These are phyloP conservation scores for Apocrypta bakeri DNA, from an alignment of 1,140 invertebrate genomes.

Conservation along the genomic window DNA sequence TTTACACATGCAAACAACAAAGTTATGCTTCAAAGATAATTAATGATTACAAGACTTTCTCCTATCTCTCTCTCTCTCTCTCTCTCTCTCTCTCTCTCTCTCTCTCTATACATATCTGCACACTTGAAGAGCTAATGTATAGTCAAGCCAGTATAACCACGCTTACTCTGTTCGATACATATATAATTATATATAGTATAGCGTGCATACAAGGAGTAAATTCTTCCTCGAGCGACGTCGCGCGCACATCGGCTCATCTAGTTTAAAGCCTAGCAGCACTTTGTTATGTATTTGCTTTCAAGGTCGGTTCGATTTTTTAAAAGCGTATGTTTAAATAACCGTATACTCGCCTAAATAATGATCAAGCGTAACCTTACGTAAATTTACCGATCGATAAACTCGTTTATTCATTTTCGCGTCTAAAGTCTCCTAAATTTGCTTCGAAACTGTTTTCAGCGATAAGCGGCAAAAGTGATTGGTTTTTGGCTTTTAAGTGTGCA, in stretches of 20 bases:
- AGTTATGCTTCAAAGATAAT: background rate
- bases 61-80: no score
- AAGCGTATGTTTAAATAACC: background rate
- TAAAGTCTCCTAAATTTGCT: no score
- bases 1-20: no score
- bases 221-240: background rate
- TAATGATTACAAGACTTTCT: background rate
- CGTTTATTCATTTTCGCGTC: no score
- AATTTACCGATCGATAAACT: background rate
- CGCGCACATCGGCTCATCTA: no score
- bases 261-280: background rate
- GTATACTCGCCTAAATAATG: no score
- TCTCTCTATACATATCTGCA: no score
- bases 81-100: no score
- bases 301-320: background rate
- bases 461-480: background rate
- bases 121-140: background rate
- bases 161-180: background rate
- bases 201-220: background rate
- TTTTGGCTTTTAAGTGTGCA: no score
- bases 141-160: background rate
- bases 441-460: no score
- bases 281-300: background rate
- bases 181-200: background rate
- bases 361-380: background rate